Conservation (phyloP, 2,797 vertebrate species). For the Gymnoscopelus braueri region DNA sequence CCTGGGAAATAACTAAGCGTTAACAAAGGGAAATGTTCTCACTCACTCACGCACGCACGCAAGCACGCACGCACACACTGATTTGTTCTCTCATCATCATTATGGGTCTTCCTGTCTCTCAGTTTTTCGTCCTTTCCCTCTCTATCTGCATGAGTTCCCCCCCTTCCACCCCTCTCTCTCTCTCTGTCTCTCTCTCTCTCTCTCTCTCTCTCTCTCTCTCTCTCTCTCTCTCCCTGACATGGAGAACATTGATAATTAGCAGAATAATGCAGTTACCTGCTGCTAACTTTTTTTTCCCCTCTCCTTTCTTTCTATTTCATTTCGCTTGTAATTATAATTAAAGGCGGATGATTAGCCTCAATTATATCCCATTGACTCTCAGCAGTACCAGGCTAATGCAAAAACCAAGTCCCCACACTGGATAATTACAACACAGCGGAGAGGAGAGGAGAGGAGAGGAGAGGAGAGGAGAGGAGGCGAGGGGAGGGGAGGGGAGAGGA, state of each 20-base stretch:
- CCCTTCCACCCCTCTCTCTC: background rate
- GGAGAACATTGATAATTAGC: constrained; percentile 16
- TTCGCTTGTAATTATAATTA: constrained; percentile 64
- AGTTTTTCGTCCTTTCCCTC: too few relatives aligned
- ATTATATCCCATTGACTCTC: constrained; percentile 56
- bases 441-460: constrained; percentile 14
- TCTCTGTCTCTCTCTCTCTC: background rate
- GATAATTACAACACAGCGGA: constrained; percentile 30
- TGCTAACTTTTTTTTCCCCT: background rate
- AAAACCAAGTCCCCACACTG: constrained; percentile 24
- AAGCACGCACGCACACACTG: too few relatives aligned
- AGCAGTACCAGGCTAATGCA: constrained; percentile 36
- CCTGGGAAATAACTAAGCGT: too few relatives aligned
- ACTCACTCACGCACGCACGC: too few relatives aligned
- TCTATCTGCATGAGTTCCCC: too few relatives aligned
- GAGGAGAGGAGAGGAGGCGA: background rate
- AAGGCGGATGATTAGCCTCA: constrained; percentile 63
- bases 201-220: constrained; percentile 1
- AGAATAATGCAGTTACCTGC: constrained; percentile 44
- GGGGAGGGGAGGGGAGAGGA: background rate
- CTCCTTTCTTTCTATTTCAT: constrained; percentile 14
- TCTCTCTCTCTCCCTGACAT: constrained; percentile 6
- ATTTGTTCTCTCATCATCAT: too few relatives aligned
- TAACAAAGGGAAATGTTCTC: too few relatives aligned
- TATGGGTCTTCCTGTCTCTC: too few relatives aligned